A percentile compares a stretch with the other conserved stretches of the same genome.
Evolutionary conservation across 2,888 invertebrate species (phyloP).

Genomic region (Habroteleia sp.): DNA sequence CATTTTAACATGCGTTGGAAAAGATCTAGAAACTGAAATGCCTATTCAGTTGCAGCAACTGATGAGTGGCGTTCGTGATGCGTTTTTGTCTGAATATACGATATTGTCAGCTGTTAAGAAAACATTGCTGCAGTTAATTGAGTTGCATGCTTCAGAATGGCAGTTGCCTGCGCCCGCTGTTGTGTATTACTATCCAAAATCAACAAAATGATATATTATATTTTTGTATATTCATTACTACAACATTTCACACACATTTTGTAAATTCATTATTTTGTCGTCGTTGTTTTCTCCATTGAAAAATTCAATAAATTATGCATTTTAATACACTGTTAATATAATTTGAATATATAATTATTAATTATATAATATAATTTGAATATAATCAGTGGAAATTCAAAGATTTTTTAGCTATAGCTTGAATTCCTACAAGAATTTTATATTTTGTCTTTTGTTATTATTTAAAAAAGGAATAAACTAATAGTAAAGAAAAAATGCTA

Average conservation of each 20-base stretch:
- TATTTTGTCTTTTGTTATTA: too few species aligned
- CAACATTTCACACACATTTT: slow-evolving; percentile 37
- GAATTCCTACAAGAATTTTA: too few species aligned
- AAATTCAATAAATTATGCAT: slow-evolving; percentile 11
- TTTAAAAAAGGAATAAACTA: too few species aligned
- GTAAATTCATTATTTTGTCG: slow-evolving; percentile 33
- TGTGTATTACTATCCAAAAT: slow-evolving; percentile 90
- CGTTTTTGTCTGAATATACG: slow-evolving; percentile 88
- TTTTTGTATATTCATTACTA: background rate
- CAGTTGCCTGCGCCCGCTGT: slow-evolving; percentile 94
- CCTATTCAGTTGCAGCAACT: slow-evolving; percentile 91
- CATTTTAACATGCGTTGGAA: slow-evolving; percentile 93
- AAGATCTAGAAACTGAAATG: slow-evolving; percentile 91
- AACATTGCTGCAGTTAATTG: slow-evolving; percentile 93
- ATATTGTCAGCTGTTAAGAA: slow-evolving; percentile 90
- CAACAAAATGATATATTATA: slow-evolving; percentile 72
- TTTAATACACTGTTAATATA: background rate
- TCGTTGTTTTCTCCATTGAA: slow-evolving; percentile 7
- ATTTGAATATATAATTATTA: too few species aligned
- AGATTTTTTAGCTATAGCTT: too few species aligned
- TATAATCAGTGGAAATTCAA: too few species aligned
- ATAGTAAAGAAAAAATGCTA: too few species aligned
- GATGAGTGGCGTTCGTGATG: slow-evolving; percentile 90
- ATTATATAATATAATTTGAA: too few species aligned
- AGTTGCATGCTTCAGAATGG: slow-evolving; percentile 95